Base-by-base conservation (phyloP, 2,888 invertebrate species). In the Acleris laterana region DNA sequence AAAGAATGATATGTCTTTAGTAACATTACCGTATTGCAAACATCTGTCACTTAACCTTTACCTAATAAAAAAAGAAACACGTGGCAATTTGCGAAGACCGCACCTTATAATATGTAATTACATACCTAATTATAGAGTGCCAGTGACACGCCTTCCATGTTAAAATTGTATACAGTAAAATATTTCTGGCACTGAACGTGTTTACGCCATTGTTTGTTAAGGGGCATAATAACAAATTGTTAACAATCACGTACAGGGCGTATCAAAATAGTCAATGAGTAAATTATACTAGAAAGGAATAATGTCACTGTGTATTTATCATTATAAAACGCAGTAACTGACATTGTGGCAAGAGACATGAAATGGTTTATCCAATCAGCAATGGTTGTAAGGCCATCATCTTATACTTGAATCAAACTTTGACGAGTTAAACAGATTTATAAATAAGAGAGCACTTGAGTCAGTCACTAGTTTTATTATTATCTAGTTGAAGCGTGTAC, bases 21-120 rank as follows among this genome's bases (percentile, higher is more conserved):
- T 46, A 48, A 48, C 69, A 7, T 58, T 69, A 70, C 82, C 74
- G 78, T 76, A 70, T 42, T 32, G 66, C 73, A 69, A 78, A 80
- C 90, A 90, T 89, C 90, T 90, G 90, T 77, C 77, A 48, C 53
- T 38, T 69, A 74, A 85, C 85, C 84, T 88, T 87, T 87, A 69
- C 68, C 32, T 19, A 57, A 51, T 50, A 46, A 44, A 60, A 60
- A 59, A 66, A 60, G 48, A 28, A 49, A 50, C 66, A 38, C 61
- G 61, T 57, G 61, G 25, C 66, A n/a, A 51, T 70, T 70, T 69
- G 67, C 70, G 68, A 69, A 68, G 72, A 74, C 74, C 76, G 72
- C 81, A 82, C 84, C 83, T 84, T 82, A 76, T 58, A 71, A 58
- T 63, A 32, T n/a, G n/a, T n/a, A 32, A 32, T 32, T 9, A 9